Evolutionary conservation across 2,797 vertebrate species (phyloP), one percentile per base, ranked within the genome.

Genomic region (Podarcis siculus): DNA sequence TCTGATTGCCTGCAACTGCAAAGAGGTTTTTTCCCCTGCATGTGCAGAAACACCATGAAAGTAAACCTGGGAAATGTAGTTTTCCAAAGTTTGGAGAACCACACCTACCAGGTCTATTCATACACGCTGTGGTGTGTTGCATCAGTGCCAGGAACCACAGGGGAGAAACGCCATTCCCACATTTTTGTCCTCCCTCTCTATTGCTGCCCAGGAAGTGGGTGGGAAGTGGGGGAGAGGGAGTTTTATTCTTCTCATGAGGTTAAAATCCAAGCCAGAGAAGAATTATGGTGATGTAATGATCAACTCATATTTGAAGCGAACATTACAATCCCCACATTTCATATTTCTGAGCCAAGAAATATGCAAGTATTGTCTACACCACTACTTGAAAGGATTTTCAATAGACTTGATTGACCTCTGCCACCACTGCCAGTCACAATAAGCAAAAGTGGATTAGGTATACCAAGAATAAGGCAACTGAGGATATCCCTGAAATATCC

Each of bases 21-120:
- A 61, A 2, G 58, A 61, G 1, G 5, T 61, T 1, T 2, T 1
- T 0, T 3, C 13, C 30, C 30, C 3, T n/a, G 27, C 25, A 71
- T 9, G 27, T n/a, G 25, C 10, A 30, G 8, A 3, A 10, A 55
- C 32, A 71, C 71, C 23, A 17, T n/a, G 13, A 4, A 58, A 10
- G 49, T 3, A 79, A 19, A 61, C n/a, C 13, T 55, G 27, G 23
- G 1, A 49, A 83, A 83, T 8, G 13, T 30, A 83, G 67, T 45
- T 82, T 32, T 69, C 39, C 64, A 67, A 69, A 10, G 30, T 64
- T 66, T 39, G 21, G 7, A 81, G 30, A 39, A 12, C 25, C 10
- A 35, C 12, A 27, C 10, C 32, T 39, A 1, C 19, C 23, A 42
- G 9, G 8, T 77, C 13, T 67, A 67, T 7, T 67, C 42, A 23